Percentiles rank a stretch among this genome's conserved stretches.
phyloP scores from a whole-genome alignment of 2,888 invertebrate species.

The Ophioninae sp. region DNA sequence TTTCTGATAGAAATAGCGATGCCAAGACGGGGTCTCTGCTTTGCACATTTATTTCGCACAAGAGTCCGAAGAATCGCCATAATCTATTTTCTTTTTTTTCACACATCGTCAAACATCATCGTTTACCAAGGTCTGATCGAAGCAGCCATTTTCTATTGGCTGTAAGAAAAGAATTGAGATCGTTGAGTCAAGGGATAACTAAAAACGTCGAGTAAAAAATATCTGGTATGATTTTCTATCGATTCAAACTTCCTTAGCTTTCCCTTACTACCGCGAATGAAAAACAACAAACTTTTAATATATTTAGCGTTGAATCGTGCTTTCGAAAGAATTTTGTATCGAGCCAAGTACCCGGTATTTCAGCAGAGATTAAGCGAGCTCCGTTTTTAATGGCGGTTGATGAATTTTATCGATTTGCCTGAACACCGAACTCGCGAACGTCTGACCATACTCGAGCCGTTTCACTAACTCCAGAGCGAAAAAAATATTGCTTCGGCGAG shows the following conservation, averaged over 20 bases:
- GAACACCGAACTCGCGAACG: not conserved
- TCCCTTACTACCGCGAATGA: too few relatives aligned
- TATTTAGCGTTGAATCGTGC: too few relatives aligned
- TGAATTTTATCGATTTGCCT: not conserved
- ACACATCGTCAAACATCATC: not conserved
- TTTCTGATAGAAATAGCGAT: slow-evolving; percentile 33
- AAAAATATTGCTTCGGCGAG: not conserved
- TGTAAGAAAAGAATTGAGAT: too few relatives aligned
- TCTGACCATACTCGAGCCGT: not conserved
- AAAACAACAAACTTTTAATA: too few relatives aligned
- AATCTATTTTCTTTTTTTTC: not conserved
- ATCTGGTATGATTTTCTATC: too few relatives aligned
- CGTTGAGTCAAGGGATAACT: too few relatives aligned
- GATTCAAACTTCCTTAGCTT: too few relatives aligned
- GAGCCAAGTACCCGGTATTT: not conserved
- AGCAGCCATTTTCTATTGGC: slow-evolving; percentile 2
- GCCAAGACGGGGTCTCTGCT: not conserved
- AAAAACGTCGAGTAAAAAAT: too few relatives aligned
- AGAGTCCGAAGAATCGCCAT: not conserved
- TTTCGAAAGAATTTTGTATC: not conserved
- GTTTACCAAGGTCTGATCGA: slow-evolving; percentile 6
- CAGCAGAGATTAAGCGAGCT: not conserved
- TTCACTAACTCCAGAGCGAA: not conserved
- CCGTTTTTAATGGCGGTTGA: not conserved
- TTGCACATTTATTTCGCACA: slow-evolving; percentile 7